Base-by-base conservation (phyloP, 2,888 invertebrate species). In the Drosophila ezoana region DNA sequence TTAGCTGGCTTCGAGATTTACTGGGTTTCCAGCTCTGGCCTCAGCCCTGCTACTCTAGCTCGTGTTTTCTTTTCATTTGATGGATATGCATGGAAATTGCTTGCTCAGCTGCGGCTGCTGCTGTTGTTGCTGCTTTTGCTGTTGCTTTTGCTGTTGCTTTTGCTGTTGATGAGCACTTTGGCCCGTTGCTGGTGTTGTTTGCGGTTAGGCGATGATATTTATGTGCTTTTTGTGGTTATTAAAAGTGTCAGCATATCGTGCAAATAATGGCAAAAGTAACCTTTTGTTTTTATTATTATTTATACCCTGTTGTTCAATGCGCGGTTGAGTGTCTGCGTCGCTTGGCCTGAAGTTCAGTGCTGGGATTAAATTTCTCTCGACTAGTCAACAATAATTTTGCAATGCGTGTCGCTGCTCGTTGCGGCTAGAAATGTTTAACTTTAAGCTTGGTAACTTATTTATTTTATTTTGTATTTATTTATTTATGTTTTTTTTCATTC, bases 11-110 rank as follows among this genome's bases (percentile, higher is more conserved):
- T 73, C 67, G 58, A 81, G 81, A 74, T 76, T 68, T 69, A 51
- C 76, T 59, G 61, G 64, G 63, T 56, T 62, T 45, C 53, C 40
- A 54, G 57, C 28, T 35, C 28, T 40, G 20, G 53, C 51, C 41
- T 52, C 35, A 35, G 35, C 38, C 54, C 41, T 56, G 58, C n/a
- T n/a, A n/a, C 23, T 52, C 58, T 44, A 64, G 41, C 11, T 41
- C 41, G 49, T 80, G 81, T 74, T 79, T 74, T 81, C 77, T 84
- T 81, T 66, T 63, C 74, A 75, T 63, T 83, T 84, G 83, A 84
- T 87, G 83, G 79, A 87, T 84, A 77, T 87, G 75, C 81, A 87
- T 81, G 81, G 72, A 87, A 81, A 79, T 72, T 69, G 70, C 79
- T 68, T 69, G 67, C 66, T 74, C 71, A 66, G 79, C 47, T 66